phyloP scores from a whole-genome alignment of 2,113 vertebrate species.

The Bubalus kerabau region DNA sequence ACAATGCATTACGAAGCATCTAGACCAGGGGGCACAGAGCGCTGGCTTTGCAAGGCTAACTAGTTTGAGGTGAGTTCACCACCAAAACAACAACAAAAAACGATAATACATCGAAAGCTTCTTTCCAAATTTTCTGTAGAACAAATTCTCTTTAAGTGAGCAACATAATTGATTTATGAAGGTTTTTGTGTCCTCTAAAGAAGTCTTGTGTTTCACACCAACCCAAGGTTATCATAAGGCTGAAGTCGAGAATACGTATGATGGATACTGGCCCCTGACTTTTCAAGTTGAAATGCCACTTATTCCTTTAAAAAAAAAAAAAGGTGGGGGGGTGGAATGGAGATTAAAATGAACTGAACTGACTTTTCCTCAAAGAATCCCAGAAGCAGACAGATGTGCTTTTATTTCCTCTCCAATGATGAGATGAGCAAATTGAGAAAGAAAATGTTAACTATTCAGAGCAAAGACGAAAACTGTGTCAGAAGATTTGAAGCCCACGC shows the following conservation, averaged over 20 bases:
- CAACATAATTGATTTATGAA: not conserved
- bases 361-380: not conserved
- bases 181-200: not conserved
- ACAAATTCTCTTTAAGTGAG: not conserved
- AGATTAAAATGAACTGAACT: not conserved
- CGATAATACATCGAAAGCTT: not conserved
- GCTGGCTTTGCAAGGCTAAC: not conserved
- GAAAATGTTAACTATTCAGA: not conserved
- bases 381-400: not conserved
- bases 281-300: not conserved
- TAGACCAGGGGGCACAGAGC: not conserved
- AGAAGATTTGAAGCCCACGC: not conserved
- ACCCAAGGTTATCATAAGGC: not conserved
- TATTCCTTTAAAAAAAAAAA: not conserved
- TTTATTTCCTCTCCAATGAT: not conserved
- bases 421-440: not conserved
- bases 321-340: accelerated
- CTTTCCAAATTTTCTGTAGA: not conserved
- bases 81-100: not conserved
- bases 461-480: not conserved
- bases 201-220: not conserved
- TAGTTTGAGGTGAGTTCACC: not conserved
- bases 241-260: not conserved
- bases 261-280: not conserved
- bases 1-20: constrained; percentile 17